Evolutionary conservation across 1,140 invertebrate species (phyloP).

Genomic region (Neelides sp.): DNA sequence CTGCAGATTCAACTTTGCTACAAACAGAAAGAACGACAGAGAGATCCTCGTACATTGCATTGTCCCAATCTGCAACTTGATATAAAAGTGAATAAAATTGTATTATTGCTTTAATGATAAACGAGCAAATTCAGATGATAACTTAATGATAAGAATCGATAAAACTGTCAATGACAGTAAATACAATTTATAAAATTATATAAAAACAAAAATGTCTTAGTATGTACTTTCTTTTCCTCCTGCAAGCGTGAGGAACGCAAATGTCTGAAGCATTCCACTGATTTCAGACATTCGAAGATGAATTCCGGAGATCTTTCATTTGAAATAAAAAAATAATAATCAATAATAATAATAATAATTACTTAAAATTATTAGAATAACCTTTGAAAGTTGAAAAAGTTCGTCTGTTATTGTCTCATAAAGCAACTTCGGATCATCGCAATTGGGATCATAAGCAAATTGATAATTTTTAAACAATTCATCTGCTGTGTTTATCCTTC

Average conservation of each 20-base stretch:
- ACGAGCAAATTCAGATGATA: too few species aligned
- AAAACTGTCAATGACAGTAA: not conserved
- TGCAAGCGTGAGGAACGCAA: conserved; percentile 38
- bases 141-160: not conserved
- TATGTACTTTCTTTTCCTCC: conserved; percentile 24
- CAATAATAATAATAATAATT: too few species aligned
- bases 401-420: conserved; percentile 11
- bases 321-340: not conserved
- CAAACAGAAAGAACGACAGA: conserved; percentile 50
- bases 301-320: conserved; percentile 3
- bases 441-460: conserved; percentile 4
- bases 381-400: conserved; percentile 4
- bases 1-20: conserved; percentile 52
- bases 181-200: not conserved
- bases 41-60: conserved; percentile 39
- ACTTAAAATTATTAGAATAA: conserved; percentile 5
- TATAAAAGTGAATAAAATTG: conserved; percentile 2
- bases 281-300: conserved; percentile 32
- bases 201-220: not conserved
- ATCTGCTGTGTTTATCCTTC: conserved; percentile 3
- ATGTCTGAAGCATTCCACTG: conserved; percentile 42
- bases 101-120: too few species aligned
- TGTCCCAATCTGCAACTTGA: conserved; percentile 26
- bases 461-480: conserved; percentile 10
- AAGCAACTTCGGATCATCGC: not conserved